Evolutionary conservation across 1,140 invertebrate genomes (phyloP).

Genomic region (Brachionus manjavacas): DNA sequence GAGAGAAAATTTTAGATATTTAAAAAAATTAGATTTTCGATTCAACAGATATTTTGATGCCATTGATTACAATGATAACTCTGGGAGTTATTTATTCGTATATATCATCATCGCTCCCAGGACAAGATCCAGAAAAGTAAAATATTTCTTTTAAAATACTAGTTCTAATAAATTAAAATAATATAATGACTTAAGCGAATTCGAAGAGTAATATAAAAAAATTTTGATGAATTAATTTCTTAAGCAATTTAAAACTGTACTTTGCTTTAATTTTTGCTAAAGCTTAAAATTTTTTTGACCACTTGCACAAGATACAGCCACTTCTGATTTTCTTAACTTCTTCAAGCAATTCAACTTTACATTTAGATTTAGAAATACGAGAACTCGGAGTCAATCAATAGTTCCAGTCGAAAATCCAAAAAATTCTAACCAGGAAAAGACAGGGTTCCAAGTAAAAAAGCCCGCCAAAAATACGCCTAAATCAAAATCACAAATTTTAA

Average conservation of each 20-base stretch:
- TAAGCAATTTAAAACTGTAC: no score
- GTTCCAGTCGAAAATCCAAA: background rate
- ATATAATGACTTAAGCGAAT: background rate
- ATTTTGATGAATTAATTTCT: background rate
- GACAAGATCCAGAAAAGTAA: background rate
- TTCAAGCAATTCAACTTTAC: background rate
- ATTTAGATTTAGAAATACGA: background rate
- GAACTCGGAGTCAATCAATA: background rate
- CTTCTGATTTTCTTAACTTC: no score
- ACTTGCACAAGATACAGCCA: background rate
- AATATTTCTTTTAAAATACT: background rate
- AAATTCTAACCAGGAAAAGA: background rate
- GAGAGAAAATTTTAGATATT: background rate
- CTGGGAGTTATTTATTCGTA: constrained; percentile 33
- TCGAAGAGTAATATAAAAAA: background rate
- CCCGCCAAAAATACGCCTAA: background rate
- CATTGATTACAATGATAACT: background rate
- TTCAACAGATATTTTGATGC: background rate
- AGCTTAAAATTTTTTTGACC: background rate
- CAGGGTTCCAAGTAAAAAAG: background rate
- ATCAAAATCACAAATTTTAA: background rate
- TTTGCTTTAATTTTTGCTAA: background rate
- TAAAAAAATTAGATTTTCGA: background rate
- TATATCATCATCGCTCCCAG: constrained; percentile 8
- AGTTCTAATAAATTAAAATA: background rate